Evolutionary conservation across 2,888 invertebrate genomes (phyloP).

Genomic region (Aromia moschata): DNA sequence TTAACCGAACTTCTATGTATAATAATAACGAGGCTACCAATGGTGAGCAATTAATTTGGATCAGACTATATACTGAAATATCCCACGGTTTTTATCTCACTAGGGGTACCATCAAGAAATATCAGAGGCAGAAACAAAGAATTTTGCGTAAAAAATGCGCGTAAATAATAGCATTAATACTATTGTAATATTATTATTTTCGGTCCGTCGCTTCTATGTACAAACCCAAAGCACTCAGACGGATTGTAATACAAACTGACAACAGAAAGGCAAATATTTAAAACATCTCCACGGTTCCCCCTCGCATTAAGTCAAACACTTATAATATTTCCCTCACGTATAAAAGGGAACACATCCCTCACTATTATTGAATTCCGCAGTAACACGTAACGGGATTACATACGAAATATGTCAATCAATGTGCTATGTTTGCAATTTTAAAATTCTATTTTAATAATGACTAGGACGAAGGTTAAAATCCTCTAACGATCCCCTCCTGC

Average conservation of each 20-base stretch:
- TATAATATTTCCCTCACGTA: conserved; percentile 41
- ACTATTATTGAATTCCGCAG: conserved; percentile 50
- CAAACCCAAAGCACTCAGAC: conserved; percentile 8
- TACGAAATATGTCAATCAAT: conserved; percentile 55
- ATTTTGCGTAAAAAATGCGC: too few species aligned
- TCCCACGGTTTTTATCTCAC: too few species aligned
- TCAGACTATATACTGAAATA: too few species aligned
- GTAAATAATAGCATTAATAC: too few species aligned
- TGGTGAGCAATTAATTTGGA: too few species aligned
- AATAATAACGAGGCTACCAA: too few species aligned
- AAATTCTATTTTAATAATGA: conserved; percentile 53
- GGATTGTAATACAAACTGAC: conserved; percentile 21
- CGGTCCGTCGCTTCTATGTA: too few species aligned
- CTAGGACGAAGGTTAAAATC: conserved; percentile 41
- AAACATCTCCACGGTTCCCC: conserved; percentile 25
- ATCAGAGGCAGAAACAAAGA: too few species aligned
- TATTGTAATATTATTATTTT: too few species aligned
- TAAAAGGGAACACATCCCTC: conserved; percentile 42
- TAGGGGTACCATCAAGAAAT: too few species aligned
- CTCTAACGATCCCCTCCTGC: conserved; percentile 16
- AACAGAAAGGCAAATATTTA: conserved; percentile 18
- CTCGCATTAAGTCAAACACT: conserved; percentile 31
- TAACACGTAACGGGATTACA: conserved; percentile 54
- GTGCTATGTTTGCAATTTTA: conserved; percentile 55
- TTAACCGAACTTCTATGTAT: too few species aligned